Conservation (phyloP, 2,113 vertebrate species). For the Tetrao urogallus region DNA sequence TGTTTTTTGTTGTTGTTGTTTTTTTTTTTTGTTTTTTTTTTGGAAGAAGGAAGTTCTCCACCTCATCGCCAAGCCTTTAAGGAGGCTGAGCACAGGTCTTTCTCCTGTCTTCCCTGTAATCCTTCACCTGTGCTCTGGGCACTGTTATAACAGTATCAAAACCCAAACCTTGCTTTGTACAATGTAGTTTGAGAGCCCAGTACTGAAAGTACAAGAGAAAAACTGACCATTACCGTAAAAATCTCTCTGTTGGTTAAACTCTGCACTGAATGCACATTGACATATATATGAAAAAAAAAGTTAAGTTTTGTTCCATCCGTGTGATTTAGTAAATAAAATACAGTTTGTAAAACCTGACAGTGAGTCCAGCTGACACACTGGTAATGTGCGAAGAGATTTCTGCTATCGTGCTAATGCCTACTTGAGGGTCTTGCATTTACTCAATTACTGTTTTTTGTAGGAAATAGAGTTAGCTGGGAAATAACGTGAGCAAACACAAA, state of each 20-base stretch:
- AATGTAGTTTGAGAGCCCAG: background rate
- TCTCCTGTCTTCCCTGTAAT: background rate
- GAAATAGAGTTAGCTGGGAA: background rate
- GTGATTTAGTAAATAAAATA: background rate
- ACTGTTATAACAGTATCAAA: accelerated
- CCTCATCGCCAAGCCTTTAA: background rate
- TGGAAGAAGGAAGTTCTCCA: background rate
- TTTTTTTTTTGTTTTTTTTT: too few species aligned
- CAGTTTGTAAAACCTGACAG: background rate
- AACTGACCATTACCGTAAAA: background rate
- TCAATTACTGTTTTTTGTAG: background rate
- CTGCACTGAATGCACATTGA: accelerated
- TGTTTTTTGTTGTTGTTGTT: too few species aligned
- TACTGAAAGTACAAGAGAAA: background rate
- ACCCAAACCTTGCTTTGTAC: background rate
- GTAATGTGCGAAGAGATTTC: background rate
- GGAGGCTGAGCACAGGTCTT: background rate
- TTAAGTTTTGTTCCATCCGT: background rate
- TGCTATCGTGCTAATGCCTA: background rate
- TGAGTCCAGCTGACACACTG: background rate
- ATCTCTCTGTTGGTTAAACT: background rate
- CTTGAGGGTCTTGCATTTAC: background rate
- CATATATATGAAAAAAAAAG: accelerated
- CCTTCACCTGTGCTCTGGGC: background rate
- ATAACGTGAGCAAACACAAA: background rate